Percentiles rank a stretch among this genome's conserved stretches.
phyloP scores from a whole-genome alignment of 2,797 vertebrate genomes.

The Xiphorhynchus erythropygius region DNA sequence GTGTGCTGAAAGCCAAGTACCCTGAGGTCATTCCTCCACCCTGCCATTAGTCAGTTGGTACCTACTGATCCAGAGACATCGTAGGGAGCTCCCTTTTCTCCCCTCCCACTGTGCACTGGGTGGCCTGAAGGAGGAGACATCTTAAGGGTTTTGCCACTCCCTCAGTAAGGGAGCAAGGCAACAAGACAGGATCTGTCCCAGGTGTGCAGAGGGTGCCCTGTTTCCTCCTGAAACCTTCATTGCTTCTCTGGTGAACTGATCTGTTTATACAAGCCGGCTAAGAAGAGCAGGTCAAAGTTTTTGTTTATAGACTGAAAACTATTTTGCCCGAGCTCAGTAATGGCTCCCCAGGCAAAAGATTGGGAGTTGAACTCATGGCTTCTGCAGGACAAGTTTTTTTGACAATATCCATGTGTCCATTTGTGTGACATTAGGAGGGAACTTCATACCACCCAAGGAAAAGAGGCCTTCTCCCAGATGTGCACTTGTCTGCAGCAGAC shows the following conservation, averaged over 20 bases:
- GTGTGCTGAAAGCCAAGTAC: conserved; percentile 39
- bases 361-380: conserved; percentile 37
- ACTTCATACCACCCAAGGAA: conserved; percentile 5
- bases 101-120: background rate
- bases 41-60: background rate
- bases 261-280: conserved; percentile 56
- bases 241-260: conserved; percentile 26
- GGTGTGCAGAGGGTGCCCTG: background rate
- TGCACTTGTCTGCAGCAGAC: background rate
- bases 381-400: conserved; percentile 27
- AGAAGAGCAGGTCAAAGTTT: conserved; percentile 52
- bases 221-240: conserved; percentile 28
- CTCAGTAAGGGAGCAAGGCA: background rate
- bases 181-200: background rate
- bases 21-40: background rate
- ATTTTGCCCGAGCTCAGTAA: conserved; percentile 51
- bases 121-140: background rate
- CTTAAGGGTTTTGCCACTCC: background rate
- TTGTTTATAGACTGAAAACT: conserved; percentile 56
- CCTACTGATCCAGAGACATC: background rate
- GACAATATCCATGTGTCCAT: conserved; percentile 1
- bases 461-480: background rate
- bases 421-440: background rate
- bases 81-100: background rate
- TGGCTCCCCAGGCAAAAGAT: background rate